These are phyloP conservation scores for Apus apus DNA, from an alignment of 2,113 vertebrate genomes.

Conservation along the genomic window DNA sequence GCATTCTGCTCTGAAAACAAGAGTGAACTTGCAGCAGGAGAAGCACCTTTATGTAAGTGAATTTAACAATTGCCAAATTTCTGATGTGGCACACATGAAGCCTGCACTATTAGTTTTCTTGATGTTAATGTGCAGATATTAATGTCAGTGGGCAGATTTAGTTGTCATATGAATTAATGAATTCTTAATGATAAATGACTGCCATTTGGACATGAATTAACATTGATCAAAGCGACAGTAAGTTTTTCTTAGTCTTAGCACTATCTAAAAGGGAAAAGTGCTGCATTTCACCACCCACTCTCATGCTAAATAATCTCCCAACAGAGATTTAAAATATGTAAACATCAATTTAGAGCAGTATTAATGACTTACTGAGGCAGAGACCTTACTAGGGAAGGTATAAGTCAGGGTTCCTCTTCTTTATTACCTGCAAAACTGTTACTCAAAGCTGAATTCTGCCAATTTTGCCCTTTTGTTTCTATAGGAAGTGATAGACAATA, in stretches of 20 bases:
- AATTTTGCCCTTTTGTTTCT: not conserved
- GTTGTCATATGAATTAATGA: not conserved
- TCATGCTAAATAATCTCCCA: not conserved
- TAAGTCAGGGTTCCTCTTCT: not conserved
- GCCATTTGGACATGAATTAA: not conserved
- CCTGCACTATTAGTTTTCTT: not conserved
- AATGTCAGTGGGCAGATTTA: not conserved
- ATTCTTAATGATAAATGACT: not conserved
- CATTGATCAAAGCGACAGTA: not conserved
- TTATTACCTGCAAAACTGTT: not conserved
- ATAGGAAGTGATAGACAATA: not conserved
- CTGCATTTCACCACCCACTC: not conserved
- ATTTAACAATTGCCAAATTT: not conserved
- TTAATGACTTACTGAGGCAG: not conserved
- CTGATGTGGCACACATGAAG: not conserved
- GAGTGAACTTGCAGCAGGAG: not conserved
- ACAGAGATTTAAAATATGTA: not conserved
- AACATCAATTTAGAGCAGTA: not conserved
- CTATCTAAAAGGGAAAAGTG: not conserved
- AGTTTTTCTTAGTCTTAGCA: not conserved
- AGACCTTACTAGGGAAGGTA: not conserved
- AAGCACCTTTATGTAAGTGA: not conserved
- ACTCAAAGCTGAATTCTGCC: not conserved
- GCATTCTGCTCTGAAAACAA: not conserved
- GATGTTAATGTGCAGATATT: not conserved